These are phyloP conservation scores for Macroteleia sp. DNA, from an alignment of 2,888 invertebrate genomes.

Conservation along the genomic window DNA sequence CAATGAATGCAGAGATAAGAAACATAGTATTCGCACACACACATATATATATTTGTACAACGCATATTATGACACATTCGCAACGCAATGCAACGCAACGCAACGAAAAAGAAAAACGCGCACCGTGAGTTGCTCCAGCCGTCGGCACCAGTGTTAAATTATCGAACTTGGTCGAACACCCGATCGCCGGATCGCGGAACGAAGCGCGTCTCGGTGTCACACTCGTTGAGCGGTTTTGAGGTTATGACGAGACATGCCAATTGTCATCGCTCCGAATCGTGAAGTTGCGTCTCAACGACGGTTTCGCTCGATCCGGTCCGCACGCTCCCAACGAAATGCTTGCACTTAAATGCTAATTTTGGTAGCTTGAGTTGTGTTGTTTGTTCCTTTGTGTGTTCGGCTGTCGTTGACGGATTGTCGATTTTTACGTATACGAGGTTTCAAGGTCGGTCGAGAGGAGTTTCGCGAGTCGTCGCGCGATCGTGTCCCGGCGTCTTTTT, in stretches of 20 bases:
- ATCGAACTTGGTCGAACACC: not conserved
- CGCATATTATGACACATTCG: too few species aligned
- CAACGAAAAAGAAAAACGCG: slow-evolving; percentile 23
- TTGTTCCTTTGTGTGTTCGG: slow-evolving; percentile 5
- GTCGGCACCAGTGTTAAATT: slow-evolving; percentile 11
- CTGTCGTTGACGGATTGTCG: slow-evolving; percentile 79
- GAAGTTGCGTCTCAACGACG: slow-evolving; percentile 23
- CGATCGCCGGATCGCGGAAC: not conserved
- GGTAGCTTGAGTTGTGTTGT: slow-evolving; percentile 3
- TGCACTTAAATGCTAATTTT: slow-evolving; percentile 15
- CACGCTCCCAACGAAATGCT: slow-evolving; percentile 2
- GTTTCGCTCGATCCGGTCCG: slow-evolving; percentile 51
- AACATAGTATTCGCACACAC: too few species aligned
- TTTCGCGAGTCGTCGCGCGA: not conserved
- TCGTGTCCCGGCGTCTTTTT: slow-evolving; percentile 54
- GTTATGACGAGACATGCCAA: slow-evolving; percentile 75
- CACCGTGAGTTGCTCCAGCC: slow-evolving; percentile 7
- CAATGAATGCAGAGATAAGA: too few species aligned
- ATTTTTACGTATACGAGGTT: slow-evolving; percentile 78
- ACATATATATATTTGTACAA: too few species aligned
- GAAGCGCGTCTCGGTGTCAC: slow-evolving; percentile 44
- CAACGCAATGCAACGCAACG: slow-evolving; percentile 27
- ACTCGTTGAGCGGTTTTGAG: slow-evolving; percentile 69
- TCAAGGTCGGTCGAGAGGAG: slow-evolving; percentile 60
- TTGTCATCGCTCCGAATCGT: slow-evolving; percentile 55